Evolutionary conservation across 2,888 invertebrate species (phyloP), one percentile per base, ranked within the genome.

Genomic region (Folsomia manolachei): DNA sequence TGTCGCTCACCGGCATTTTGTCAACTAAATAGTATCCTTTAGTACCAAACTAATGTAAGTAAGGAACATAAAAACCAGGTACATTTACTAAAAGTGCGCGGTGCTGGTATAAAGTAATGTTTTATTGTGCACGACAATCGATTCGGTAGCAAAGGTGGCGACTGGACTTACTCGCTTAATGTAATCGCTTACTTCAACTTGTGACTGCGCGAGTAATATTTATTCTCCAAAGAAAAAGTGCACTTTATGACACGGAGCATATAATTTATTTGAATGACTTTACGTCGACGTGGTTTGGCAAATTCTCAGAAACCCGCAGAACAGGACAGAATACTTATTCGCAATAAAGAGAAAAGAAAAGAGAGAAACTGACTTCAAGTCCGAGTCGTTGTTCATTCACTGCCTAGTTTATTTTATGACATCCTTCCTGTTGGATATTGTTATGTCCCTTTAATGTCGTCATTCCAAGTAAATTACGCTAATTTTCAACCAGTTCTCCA

Each of bases 381-480:
- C 39, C 56, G 56, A 56, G 11, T 56, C 19, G 56, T 56, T 56
- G 21, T 18, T 51, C 18, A n/a, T 56, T 56, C 56, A 19, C 19
- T n/a, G n/a, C n/a, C n/a, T 21, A 56, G 56, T 68, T 60, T 68
- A 67, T 71, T 69, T 71, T 71, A 71, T 71, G 61, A 68, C 71
- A 71, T 71, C 71, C 71, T 71, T 71, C 71, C 71, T 71, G 71
- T 66, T 39, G n/a, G n/a, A n/a, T n/a, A n/a, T n/a, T n/a, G n/a
- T n/a, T 66, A 52, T 66, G 65, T 51, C 65, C 65, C 27, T 66
- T 64, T 27, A 66, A 66, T 51, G n/a, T n/a, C 52, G 65, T 66
- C 65, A 66, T 63, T 63, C 39, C 14, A 23, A 19, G 39, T 66
- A 66, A 66, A 66, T 66, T 39, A 66, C 52, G 52, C 51, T 66